Conservation (phyloP, 2,113 vertebrate species). For the Cynoglossus semilaevis region DNA sequence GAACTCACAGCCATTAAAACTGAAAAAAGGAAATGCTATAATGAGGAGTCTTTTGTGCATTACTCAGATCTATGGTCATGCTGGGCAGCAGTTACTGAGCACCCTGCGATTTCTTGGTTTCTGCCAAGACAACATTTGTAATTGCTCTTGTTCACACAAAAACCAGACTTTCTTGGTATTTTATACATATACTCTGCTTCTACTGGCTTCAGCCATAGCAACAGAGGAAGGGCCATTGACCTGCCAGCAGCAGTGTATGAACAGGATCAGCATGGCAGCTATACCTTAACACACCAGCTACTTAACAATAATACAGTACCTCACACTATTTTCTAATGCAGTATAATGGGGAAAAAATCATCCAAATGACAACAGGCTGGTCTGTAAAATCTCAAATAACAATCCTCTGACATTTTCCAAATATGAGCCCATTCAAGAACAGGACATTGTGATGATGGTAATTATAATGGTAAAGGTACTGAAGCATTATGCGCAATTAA, state of each 20-base stretch:
- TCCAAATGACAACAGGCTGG: too few relatives aligned
- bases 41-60: constrained; percentile 6
- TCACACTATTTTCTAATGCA: background rate
- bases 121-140: constrained; percentile 26
- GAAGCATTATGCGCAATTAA: background rate
- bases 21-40: background rate
- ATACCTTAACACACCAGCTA: background rate
- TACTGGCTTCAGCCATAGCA: constrained; percentile 9
- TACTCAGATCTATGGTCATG: background rate
- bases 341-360: background rate
- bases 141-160: constrained; percentile 4
- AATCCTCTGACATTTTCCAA: too few relatives aligned
- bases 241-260: constrained; percentile 1
- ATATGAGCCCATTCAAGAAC: too few relatives aligned
- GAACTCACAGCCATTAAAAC: background rate
- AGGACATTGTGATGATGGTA: too few relatives aligned
- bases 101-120: constrained; percentile 11
- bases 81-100: background rate
- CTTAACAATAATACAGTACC: background rate
- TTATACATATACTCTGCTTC: background rate
- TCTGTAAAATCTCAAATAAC: too few relatives aligned
- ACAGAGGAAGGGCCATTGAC: constrained; percentile 6
- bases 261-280: background rate
- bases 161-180: constrained; percentile 1
- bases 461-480: background rate